Evolutionary conservation across 2,888 invertebrate genomes (phyloP).

Genomic region (Didymodactylos carnosus): DNA sequence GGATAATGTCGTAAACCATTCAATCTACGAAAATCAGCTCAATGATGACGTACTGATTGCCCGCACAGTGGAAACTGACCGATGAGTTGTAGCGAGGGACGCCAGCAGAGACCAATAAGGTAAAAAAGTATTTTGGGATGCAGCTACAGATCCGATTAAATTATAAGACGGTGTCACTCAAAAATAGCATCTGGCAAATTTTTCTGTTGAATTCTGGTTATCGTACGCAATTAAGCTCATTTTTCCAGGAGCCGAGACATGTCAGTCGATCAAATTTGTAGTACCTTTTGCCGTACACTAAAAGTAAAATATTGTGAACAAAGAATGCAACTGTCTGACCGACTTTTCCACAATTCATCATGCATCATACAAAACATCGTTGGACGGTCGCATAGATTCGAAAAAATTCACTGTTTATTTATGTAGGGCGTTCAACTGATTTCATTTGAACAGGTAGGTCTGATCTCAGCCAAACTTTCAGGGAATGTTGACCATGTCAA

Average conservation of each 20-base stretch:
- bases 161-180: not conserved
- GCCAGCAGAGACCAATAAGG: not conserved
- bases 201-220: not conserved
- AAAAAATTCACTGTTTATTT: no score
- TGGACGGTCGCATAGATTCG: no score
- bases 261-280: not conserved
- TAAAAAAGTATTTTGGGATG: not conserved
- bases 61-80: not conserved
- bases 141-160: not conserved
- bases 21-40: not conserved
- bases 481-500: no score
- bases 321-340: no score
- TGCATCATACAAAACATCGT: no score
- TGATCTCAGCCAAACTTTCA: no score
- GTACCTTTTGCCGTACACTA: not conserved
- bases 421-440: no score
- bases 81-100: not conserved
- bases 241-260: not conserved
- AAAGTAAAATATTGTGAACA: not conserved
- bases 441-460: no score
- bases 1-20: not conserved
- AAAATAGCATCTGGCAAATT: not conserved
- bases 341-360: no score
- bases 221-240: not conserved
- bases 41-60: not conserved